Base-by-base conservation (phyloP, 2,888 invertebrate species). In the Oxytorus armatus region DNA sequence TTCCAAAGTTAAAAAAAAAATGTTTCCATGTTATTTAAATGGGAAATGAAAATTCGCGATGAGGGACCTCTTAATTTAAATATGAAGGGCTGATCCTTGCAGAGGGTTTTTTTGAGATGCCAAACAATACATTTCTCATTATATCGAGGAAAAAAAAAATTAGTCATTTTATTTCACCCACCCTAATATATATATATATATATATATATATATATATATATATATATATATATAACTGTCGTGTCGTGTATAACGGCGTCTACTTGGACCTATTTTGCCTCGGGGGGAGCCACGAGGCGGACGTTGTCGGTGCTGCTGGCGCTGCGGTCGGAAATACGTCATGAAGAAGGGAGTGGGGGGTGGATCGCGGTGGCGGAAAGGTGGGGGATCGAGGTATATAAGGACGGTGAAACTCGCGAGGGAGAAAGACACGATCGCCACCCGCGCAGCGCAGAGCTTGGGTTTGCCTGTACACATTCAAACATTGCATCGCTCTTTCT, bases 221-320 rank as follows among this genome's bases (percentile, higher is more conserved):
- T 29, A 21, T 39, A 39, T n/a, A n/a, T n/a, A n/a, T n/a, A n/a
- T n/a, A n/a, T n/a, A n/a, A n/a, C n/a, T n/a, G n/a, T n/a, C n/a
- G 21, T 39, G 4, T 5, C 25, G 33, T 21, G 51, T 33, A 66
- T 57, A 39, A 69, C n/a, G 33, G 55, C 47, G 39, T 74, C 55
- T 74, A 69, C 57, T 39, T 69, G 69, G 74, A 79, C 47, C 36
- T 51, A 55, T 11, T 57, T 73, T 0, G 68, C 74, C 69, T 44
- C 44, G 47, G 57, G 74, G 4, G 14, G 21, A 69, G 49, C 79
- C 69, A 63, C 69, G 63, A 69, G 63, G 76, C 76, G 68, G 59
- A 42, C 75, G 59, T 68, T 59, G 59, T 57, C 14, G 75, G 29
- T 51, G 51, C 68, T 68, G 33, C 51, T 21, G 75, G 47, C 49